Evolutionary conservation across 1,140 invertebrate species (phyloP).

Genomic region (Drosophila carrolli): DNA sequence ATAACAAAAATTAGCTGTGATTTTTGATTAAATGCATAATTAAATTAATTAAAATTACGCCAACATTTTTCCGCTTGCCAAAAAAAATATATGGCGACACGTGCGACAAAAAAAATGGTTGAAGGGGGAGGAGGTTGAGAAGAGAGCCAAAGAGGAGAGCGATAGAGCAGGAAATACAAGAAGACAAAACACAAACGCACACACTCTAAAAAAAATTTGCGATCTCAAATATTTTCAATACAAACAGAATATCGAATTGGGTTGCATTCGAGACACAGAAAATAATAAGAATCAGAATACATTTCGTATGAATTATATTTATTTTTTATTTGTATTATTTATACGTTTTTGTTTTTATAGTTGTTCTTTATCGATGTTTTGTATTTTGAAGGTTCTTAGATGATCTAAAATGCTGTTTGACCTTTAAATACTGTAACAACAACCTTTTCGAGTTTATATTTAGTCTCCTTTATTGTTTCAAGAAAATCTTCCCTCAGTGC

Average conservation of each 20-base stretch:
- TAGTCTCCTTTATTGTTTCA: too few species aligned
- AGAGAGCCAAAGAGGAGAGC: constrained; percentile 8
- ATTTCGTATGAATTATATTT: neutral
- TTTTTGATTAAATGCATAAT: constrained; percentile 43
- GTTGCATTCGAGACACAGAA: constrained; percentile 9
- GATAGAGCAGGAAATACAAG: constrained; percentile 63
- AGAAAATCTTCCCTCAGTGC: constrained; percentile 2
- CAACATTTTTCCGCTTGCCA: neutral
- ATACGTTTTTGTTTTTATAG: neutral
- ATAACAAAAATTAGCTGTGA: constrained; percentile 1
- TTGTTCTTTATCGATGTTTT: neutral
- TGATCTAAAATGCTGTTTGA: too few species aligned
- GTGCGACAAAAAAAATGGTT: constrained; percentile 47
- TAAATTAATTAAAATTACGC: constrained; percentile 44
- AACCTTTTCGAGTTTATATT: too few species aligned
- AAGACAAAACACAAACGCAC: constrained; percentile 47
- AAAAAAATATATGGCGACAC: constrained; percentile 44
- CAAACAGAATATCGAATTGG: constrained; percentile 17
- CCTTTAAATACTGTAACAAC: too few species aligned
- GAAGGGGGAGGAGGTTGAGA: neutral
- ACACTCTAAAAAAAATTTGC: constrained; percentile 15
- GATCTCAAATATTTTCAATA: constrained; percentile 32
- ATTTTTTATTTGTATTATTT: too few species aligned
- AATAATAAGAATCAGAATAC: neutral
- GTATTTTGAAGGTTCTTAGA: constrained; percentile 1